Evolutionary conservation across 2,113 vertebrate species (phyloP).

Genomic region (Bagarius yarrelli): DNA sequence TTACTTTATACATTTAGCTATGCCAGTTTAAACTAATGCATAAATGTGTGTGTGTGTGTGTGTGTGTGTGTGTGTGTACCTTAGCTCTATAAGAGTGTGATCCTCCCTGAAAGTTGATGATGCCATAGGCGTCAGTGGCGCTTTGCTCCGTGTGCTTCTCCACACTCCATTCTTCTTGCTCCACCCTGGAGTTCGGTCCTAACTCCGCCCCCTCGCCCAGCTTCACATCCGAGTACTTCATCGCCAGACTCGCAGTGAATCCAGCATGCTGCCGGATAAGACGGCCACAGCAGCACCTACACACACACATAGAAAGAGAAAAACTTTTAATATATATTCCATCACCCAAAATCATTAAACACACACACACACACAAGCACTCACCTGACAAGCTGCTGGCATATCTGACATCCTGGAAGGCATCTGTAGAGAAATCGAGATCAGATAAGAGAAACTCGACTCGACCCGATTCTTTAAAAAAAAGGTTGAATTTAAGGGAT

Average conservation of each 20-base stretch:
- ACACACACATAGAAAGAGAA: conserved; percentile 17
- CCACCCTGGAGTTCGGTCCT: conserved; percentile 53
- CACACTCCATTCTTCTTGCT: conserved; percentile 91
- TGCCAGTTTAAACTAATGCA: too few species aligned
- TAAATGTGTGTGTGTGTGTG: background rate
- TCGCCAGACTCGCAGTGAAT: conserved; percentile 92
- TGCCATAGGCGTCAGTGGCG: conserved; percentile 92
- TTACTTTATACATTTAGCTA: background rate
- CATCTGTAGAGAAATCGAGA: conserved; percentile 77
- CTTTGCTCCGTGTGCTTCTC: conserved; percentile 94
- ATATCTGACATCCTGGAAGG: conserved; percentile 99
- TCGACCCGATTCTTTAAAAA: background rate
- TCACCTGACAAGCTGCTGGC: conserved; percentile 97
- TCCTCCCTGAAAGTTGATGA: conserved; percentile 98
- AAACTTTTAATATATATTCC: background rate
- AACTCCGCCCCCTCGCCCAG: conserved; percentile 78
- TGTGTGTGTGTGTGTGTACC: conserved; percentile 66
- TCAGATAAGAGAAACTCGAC: background rate
- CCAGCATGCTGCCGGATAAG: conserved; percentile 94
- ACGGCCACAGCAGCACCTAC: conserved; percentile 94
- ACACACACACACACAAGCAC: conserved; percentile 43
- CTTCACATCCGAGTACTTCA: conserved; percentile 95
- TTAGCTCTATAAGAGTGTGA: conserved; percentile 98
- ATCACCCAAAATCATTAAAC: too few species aligned
- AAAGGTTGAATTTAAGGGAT: too few species aligned